phyloP scores from a whole-genome alignment of 2,888 invertebrate species.

The Pyrochroa serraticornis region DNA sequence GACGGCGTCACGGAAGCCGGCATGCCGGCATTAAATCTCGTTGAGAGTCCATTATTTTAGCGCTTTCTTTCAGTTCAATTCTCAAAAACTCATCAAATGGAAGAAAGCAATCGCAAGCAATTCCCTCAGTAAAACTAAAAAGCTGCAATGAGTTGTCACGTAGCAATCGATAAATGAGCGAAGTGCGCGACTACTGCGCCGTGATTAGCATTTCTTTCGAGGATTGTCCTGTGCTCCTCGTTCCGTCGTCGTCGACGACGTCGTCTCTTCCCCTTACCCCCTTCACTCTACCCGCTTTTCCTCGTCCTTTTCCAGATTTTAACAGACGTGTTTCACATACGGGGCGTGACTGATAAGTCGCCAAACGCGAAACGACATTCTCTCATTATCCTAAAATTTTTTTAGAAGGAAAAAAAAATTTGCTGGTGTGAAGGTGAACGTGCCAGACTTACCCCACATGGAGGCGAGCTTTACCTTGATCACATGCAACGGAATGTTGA shows the following conservation, averaged over 20 bases:
- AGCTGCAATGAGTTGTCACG: conserved; percentile 52
- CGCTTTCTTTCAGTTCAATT: conserved; percentile 36
- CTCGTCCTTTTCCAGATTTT: conserved; percentile 14
- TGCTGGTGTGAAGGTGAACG: conserved; percentile 11
- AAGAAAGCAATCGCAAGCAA: conserved; percentile 46
- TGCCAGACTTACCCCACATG: conserved; percentile 18
- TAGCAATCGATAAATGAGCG: conserved; percentile 51
- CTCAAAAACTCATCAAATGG: conserved; percentile 45
- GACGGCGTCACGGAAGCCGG: conserved; percentile 20
- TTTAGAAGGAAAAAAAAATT: background rate
- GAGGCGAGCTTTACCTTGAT: no score
- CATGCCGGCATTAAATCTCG: conserved; percentile 37
- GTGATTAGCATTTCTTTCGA: conserved; percentile 49
- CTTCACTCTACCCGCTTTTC: background rate
- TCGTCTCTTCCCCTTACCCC: background rate
- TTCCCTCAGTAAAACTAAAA: conserved; percentile 48
- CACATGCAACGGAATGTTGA: no score
- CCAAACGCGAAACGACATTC: no score
- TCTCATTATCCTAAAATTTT: background rate
- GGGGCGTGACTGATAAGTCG: no score
- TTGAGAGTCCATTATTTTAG: conserved; percentile 42
- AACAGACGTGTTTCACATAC: conserved; percentile 1
- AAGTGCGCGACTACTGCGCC: conserved; percentile 46
- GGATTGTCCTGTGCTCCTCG: conserved; percentile 36
- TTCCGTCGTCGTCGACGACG: conserved; percentile 12